phyloP scores from a whole-genome alignment of 1,140 invertebrate genomes.

The Holotrichia oblita region DNA sequence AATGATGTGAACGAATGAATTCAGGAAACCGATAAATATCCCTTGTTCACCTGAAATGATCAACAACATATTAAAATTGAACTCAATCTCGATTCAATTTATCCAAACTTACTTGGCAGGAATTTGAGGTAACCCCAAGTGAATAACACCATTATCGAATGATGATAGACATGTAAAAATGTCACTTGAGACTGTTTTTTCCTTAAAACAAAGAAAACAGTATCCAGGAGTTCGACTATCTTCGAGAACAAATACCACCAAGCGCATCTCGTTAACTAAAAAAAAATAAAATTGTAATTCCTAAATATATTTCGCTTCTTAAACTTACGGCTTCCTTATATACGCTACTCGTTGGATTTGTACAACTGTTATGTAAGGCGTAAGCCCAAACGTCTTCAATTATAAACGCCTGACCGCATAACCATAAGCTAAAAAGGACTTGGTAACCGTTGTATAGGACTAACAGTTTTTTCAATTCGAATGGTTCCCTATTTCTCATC shows the following conservation, averaged over 20 bases:
- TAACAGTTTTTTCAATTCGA: conserved; percentile 70
- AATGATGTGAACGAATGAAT: conserved; percentile 77
- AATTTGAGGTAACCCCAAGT: conserved; percentile 69
- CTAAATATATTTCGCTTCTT: background rate
- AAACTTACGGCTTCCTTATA: background rate
- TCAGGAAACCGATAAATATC: conserved; percentile 70
- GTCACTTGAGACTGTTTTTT: conserved; percentile 82
- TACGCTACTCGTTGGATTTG: background rate
- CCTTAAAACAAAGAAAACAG: conserved; percentile 83
- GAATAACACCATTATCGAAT: conserved; percentile 69
- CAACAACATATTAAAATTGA: no score
- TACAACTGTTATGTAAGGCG: conserved; percentile 2
- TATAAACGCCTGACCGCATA: conserved; percentile 54
- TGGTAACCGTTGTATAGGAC: conserved; percentile 77
- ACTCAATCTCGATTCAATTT: no score
- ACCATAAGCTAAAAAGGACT: conserved; percentile 66
- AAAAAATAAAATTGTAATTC: background rate
- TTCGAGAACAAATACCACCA: conserved; percentile 68
- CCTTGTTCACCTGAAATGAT: conserved; percentile 64
- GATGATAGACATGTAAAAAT: conserved; percentile 77
- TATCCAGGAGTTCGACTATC: conserved; percentile 73
- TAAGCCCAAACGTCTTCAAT: background rate
- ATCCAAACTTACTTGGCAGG: conserved; percentile 61
- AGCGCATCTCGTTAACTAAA: conserved; percentile 61
- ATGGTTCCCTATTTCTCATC: conserved; percentile 74